These are phyloP conservation scores for Meandrusa payeni DNA, from an alignment of 2,888 invertebrate species.

Conservation along the genomic window DNA sequence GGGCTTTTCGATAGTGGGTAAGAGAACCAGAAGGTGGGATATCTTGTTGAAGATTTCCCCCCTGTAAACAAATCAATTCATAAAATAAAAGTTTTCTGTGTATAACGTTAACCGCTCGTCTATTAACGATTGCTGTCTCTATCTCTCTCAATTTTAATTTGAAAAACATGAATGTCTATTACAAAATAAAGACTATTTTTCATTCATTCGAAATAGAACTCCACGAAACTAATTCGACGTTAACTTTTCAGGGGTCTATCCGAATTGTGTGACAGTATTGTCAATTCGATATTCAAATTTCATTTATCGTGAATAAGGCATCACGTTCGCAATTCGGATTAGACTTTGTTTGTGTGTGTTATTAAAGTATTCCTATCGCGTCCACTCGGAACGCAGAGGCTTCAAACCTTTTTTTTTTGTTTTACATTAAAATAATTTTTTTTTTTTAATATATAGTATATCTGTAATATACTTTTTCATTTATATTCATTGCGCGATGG, in stretches of 20 bases:
- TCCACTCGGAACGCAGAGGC: slow-evolving; percentile 2
- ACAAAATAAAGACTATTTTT: no score
- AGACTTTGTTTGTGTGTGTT: slow-evolving; percentile 6
- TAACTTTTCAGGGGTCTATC: slow-evolving; percentile 4
- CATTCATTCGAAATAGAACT: slow-evolving; percentile 1
- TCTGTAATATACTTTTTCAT: no score
- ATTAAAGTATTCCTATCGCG: slow-evolving; percentile 10
- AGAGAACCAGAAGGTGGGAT: no score
- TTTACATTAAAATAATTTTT: background rate
- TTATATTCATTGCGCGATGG: no score
- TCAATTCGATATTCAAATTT: slow-evolving; percentile 19
- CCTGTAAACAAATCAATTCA: no score
- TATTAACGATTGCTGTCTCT: no score
- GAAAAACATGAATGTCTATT: no score
- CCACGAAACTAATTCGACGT: background rate
- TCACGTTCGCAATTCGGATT: slow-evolving; percentile 15
- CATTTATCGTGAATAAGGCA: slow-evolving; percentile 10
- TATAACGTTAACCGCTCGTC: no score
- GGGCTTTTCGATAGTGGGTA: no score
- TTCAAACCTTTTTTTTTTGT: slow-evolving; percentile 12
- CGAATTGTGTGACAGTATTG: slow-evolving; percentile 6
- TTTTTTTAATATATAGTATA: background rate
- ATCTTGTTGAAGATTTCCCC: no score
- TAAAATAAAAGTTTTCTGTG: no score
- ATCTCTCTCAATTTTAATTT: no score